These are phyloP conservation scores for Drosophila sp. DNA, from an alignment of 1,140 invertebrate genomes.

Conservation along the genomic window DNA sequence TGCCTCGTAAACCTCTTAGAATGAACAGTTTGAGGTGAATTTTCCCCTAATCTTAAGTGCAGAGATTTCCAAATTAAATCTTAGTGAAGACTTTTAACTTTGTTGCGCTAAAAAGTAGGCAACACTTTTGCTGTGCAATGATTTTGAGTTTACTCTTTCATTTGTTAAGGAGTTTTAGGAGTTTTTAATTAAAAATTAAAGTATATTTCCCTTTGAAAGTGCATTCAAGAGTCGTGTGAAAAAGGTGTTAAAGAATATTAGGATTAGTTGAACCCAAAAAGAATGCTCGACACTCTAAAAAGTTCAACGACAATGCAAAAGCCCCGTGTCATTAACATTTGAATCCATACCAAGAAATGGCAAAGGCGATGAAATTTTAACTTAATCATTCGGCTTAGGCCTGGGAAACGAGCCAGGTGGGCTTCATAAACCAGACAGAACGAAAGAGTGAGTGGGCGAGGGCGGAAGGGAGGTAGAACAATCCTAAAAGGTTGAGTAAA, in stretches of 20 bases:
- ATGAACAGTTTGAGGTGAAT: too few species aligned
- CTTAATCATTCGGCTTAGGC: constrained; percentile 12
- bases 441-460: neutral
- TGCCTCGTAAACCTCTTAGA: too few species aligned
- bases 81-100: too few species aligned
- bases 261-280: neutral
- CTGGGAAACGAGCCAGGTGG: constrained; percentile 2
- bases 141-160: too few species aligned
- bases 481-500: constrained; percentile 10
- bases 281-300: neutral
- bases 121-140: too few species aligned
- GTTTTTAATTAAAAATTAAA: neutral
- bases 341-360: constrained; percentile 5
- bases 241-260: neutral
- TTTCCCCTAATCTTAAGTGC: too few species aligned
- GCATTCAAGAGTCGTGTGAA: neutral
- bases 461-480: neutral
- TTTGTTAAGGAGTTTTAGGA: too few species aligned
- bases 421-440: neutral
- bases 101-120: too few species aligned
- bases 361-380: constrained; percentile 8
- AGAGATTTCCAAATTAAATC: too few species aligned
- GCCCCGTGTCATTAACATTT: constrained; percentile 4
- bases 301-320: neutral
- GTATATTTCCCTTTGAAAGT: neutral